phyloP scores from a whole-genome alignment of 2,113 vertebrate species.

The Gobio gobio region DNA sequence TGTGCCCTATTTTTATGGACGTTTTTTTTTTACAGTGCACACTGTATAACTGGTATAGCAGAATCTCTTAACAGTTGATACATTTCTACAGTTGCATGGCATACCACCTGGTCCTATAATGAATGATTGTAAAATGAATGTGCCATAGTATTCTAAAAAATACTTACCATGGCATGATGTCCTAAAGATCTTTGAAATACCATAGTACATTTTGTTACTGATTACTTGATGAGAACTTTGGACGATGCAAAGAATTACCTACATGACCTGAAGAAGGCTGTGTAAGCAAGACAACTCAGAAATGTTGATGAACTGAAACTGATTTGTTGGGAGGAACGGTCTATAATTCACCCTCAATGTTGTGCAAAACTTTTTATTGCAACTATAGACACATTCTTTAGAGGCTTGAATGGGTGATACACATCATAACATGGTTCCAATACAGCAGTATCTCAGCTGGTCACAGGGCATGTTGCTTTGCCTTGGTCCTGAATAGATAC shows the following conservation, averaged over 20 bases:
- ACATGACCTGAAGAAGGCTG: too few species aligned
- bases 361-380: too few species aligned
- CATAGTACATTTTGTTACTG: background rate
- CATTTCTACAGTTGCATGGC: too few species aligned
- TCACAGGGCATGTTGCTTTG: background rate
- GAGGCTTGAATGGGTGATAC: background rate
- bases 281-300: background rate
- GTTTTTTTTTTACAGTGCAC: too few species aligned
- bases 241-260: background rate
- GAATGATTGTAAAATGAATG: background rate
- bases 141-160: background rate
- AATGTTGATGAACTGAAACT: background rate
- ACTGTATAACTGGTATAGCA: too few species aligned
- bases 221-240: background rate
- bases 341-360: background rate
- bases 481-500: constrained; percentile 20
- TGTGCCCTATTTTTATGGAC: too few species aligned
- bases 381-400: background rate
- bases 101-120: background rate
- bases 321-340: background rate
- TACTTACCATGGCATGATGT: background rate
- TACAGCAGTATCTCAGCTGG: background rate
- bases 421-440: background rate
- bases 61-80: too few species aligned
- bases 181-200: background rate